Base-by-base conservation (phyloP, 2,113 vertebrate species). In the Leptocoma aspasia region DNA sequence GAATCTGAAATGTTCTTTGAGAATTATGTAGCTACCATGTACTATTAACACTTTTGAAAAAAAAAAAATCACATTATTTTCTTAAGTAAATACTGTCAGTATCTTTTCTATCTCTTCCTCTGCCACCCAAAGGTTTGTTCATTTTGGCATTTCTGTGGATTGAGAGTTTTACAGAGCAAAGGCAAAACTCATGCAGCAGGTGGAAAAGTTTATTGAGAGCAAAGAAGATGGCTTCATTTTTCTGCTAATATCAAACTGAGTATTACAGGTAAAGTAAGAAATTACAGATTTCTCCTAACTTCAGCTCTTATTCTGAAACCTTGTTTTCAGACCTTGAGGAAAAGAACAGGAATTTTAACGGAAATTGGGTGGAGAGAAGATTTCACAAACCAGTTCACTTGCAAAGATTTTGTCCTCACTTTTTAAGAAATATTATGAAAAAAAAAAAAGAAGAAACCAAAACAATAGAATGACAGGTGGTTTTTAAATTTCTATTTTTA, bases 401-500 rank as follows among this genome's bases (percentile, higher is more conserved):
- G 47, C 16, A 65, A 23, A 90, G 42, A 73, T 59, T 83, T 45
- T 17, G 37, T 49, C 10, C 11, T 19, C 6, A 57, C 7, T 47
- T 85, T 71, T 79, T 21, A 89, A 89, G 21, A 69, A 3, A 1
- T 39, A 47, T 37, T 68, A 47, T 6, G 0, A 2, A 7, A 53
- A 17, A 39, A 42, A 12, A 33, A 37, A 35, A 44, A 26, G 52
- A 28, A 22, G 0, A 68, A 42, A n/a, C 1, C 3, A 41, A 89
- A 83, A 9, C 30, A 66, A 33, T 3, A 63, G n/a, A 90, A 68
- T 50, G 39, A 64, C 15, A 61, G 3, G 3, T 31, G 1, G 1
- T 22, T 61, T 79, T 82, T 26, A 53, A 80, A 57, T 70, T 64
- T 86, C 10, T 68, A 19, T 26, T 94, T 96, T 97, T 96, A 96